Percentiles rank a stretch among this genome's conserved stretches.
phyloP scores from a whole-genome alignment of 2,888 invertebrate species.

The Drosophila peninsularis region DNA sequence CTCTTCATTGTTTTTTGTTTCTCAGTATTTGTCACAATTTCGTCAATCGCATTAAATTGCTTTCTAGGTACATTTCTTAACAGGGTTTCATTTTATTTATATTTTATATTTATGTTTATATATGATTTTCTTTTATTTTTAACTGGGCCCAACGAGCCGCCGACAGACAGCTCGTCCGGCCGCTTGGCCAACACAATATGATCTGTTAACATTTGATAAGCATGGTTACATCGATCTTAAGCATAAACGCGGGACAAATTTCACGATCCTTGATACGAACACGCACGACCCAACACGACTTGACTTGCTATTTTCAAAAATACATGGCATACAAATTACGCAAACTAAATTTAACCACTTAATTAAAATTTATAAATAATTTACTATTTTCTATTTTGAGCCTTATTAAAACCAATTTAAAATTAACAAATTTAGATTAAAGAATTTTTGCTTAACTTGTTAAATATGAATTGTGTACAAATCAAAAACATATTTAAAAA shows the following conservation, averaged over 20 bases:
- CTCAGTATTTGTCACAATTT: slow-evolving; percentile 78
- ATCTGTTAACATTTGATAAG: slow-evolving; percentile 34
- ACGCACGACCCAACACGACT: slow-evolving; percentile 5
- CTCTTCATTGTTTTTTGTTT: slow-evolving; percentile 4
- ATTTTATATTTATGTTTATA: neutral
- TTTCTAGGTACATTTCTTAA: slow-evolving; percentile 76
- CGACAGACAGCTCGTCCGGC: neutral
- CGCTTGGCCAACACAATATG: slow-evolving; percentile 44
- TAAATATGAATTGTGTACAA: neutral
- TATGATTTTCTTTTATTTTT: slow-evolving; percentile 25
- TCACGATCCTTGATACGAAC: slow-evolving; percentile 1
- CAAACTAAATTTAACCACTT: neutral
- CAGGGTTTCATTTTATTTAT: slow-evolving; percentile 41
- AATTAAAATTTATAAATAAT: neutral
- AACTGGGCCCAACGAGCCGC: slow-evolving; percentile 11
- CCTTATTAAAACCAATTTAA: neutral
- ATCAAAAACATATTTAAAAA: neutral
- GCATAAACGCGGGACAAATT: slow-evolving; percentile 1
- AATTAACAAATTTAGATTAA: neutral
- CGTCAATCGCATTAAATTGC: slow-evolving; percentile 78
- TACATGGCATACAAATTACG: neutral
- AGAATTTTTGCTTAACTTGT: neutral
- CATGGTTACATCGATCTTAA: slow-evolving; percentile 13
- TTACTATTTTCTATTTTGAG: neutral
- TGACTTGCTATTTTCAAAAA: neutral